Base-by-base conservation (phyloP, 2,888 invertebrate genomes). In the Hedychridium roseum region DNA sequence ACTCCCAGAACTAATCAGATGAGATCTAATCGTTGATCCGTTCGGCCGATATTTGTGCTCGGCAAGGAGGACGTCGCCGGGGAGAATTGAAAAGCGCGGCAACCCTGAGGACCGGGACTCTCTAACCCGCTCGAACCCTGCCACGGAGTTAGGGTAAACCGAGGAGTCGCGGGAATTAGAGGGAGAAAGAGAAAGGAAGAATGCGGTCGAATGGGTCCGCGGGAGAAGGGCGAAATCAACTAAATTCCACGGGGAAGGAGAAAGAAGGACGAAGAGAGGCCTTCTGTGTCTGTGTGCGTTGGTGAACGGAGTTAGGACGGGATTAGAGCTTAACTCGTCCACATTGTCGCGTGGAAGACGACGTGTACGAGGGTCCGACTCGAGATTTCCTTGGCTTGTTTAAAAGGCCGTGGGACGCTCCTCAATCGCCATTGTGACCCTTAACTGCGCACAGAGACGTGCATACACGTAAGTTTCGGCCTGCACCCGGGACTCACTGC, bases 11-110 rank as follows among this genome's bases (percentile, higher is more conserved):
- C 66, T 69, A 68, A 71, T 70, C 70, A 60, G 67, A 59, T 59
- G 60, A 64, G 60, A 63, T 60, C 64, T 56, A 68, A 69, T 64
- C 66, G 64, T 38, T 58, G 69, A 67, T 68, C 66, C 63, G 65
- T 58, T 60, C 55, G 35, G 51, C 57, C 52, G 70, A 70, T 67
- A 66, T 64, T 62, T 56, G 54, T 59, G 60, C 57, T 49, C 37
- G 20, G 7, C 12, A 49, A 54, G 60, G 43, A 51, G 59, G 44
- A 61, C 54, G 62, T 60, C 60, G 62, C 42, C 23, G 27, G n/a
- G 39, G 30, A 18, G 51, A 52, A 60, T 64, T 60, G 64, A 62
- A 63, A 62, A 54, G n/a, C n/a, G n/a, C n/a, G n/a, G n/a, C n/a
- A n/a, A n/a, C n/a, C n/a, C n/a, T n/a, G n/a, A n/a, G n/a, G n/a